A percentile compares a stretch with the other conserved stretches of the same genome.
Evolutionary conservation across 2,113 vertebrate genomes (phyloP).

Genomic region (Atrichornis clamosus): DNA sequence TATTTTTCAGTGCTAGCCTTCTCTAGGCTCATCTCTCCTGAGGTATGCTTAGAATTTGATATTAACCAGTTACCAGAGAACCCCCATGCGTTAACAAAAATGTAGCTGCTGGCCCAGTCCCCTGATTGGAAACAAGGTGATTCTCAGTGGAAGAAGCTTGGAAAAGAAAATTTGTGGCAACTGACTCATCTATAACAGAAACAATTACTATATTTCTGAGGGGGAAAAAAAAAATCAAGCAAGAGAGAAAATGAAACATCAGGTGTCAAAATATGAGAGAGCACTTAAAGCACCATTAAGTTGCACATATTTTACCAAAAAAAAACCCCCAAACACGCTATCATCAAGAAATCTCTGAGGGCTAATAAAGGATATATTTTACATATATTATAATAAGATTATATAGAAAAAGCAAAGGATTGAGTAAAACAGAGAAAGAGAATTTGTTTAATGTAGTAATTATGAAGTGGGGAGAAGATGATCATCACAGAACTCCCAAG

Average conservation of each 20-base stretch:
- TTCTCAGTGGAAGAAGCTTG: neutral
- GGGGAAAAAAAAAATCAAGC: neutral
- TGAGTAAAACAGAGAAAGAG: neutral
- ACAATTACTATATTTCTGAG: neutral
- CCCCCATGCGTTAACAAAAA: neutral
- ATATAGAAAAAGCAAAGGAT: neutral
- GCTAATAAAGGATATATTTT: neutral
- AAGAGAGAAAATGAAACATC: neutral
- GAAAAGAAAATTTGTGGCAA: neutral
- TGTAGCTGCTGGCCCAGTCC: neutral
- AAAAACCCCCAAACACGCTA: neutral
- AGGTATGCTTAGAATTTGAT: neutral
- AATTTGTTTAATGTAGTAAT: neutral
- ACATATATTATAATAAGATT: neutral
- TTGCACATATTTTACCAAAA: neutral
- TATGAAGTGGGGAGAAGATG: neutral
- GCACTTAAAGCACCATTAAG: neutral
- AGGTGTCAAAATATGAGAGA: neutral
- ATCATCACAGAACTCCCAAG: neutral
- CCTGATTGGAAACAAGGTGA: neutral
- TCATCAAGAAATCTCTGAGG: neutral
- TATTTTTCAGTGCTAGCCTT: neutral
- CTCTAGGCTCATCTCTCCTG: neutral
- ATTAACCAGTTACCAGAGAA: neutral
- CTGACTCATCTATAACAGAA: neutral